phyloP scores from a whole-genome alignment of 2,888 invertebrate species.

The Hesperia comma region DNA sequence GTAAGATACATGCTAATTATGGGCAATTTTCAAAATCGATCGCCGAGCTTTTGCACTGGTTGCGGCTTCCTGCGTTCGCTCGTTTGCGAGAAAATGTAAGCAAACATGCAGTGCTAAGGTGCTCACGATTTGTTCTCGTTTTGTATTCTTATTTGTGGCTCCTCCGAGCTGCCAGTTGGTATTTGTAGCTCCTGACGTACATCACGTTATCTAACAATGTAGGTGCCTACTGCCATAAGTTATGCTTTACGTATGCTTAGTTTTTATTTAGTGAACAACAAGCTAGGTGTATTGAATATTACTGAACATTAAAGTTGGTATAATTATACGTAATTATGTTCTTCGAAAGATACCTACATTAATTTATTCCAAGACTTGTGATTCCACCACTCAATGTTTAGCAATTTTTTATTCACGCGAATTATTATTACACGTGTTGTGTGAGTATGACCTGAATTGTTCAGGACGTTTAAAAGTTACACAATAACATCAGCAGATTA shows the following conservation, averaged over 20 bases:
- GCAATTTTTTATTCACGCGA: too few relatives aligned
- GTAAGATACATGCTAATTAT: conserved; percentile 82
- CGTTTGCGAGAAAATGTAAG: conserved; percentile 59
- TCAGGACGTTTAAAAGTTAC: not conserved
- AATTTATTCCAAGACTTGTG: too few relatives aligned
- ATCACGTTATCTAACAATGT: conserved; percentile 11
- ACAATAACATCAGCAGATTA: not conserved
- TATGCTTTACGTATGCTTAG: not conserved
- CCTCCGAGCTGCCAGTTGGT: conserved; percentile 12
- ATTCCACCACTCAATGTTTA: too few relatives aligned
- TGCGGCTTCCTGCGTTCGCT: conserved; percentile 77
- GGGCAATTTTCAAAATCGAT: conserved; percentile 83
- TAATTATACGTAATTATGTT: too few relatives aligned
- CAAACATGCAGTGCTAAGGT: conserved; percentile 54
- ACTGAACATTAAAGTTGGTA: too few relatives aligned
- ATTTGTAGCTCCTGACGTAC: conserved; percentile 6
- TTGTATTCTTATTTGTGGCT: conserved; percentile 36
- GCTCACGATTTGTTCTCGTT: conserved; percentile 38
- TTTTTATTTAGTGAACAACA: not conserved
- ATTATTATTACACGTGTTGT: not conserved
- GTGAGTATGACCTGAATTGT: not conserved
- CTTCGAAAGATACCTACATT: too few relatives aligned
- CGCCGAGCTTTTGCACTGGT: conserved; percentile 74
- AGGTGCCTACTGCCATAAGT: not conserved
- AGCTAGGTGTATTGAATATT: too few relatives aligned